These are phyloP conservation scores for Rousettus madagascariensis DNA, from an alignment of 2,797 vertebrate species.

Conservation along the genomic window DNA sequence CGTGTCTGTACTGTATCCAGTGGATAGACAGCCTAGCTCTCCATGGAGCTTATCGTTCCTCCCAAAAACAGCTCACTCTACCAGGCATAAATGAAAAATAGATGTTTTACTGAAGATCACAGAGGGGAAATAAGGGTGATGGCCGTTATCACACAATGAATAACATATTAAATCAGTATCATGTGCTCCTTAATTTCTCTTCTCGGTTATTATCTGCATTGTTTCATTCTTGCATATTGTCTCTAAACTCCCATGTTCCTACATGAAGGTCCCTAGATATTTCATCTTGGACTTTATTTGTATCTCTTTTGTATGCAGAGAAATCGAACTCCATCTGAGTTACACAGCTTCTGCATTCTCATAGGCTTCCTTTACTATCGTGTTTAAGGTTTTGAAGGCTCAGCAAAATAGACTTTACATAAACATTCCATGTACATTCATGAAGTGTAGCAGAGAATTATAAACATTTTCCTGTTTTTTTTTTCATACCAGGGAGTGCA, in stretches of 20 bases:
- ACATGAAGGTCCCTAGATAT: background rate
- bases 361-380: background rate
- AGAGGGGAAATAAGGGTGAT: background rate
- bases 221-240: background rate
- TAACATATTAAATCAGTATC: background rate
- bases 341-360: background rate
- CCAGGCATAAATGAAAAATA: background rate
- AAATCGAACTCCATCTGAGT: background rate
- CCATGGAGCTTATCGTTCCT: background rate
- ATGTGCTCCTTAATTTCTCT: background rate
- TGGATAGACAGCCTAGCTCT: background rate
- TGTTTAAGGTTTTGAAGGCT: background rate
- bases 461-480: background rate
- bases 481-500: background rate
- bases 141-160: background rate
- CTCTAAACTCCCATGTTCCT: background rate
- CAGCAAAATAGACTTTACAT: background rate
- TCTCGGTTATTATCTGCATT: background rate
- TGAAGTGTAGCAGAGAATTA: background rate
- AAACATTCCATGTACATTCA: background rate
- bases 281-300: background rate
- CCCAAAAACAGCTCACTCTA: background rate
- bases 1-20: background rate
- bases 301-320: background rate
- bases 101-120: background rate